Base-by-base conservation (phyloP, 2,797 vertebrate species). In the Alosa sapidissima region DNA sequence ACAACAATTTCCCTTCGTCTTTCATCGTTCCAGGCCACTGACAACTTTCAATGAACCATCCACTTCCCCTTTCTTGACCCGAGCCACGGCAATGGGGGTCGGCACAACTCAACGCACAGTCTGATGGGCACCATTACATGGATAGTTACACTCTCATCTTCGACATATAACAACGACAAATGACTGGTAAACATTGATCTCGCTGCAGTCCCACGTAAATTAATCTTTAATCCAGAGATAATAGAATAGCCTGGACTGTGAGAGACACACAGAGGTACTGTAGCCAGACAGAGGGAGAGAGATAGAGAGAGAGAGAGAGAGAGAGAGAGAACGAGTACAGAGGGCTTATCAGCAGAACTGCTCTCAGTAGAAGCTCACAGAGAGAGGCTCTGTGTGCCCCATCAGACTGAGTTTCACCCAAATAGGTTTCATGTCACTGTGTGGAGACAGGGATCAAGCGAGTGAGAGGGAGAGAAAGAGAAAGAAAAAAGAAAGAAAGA, bases 201-300 rank as follows among this genome's bases (percentile, higher is more conserved):
- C 87, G 93, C 89, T 83, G 87, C 87, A 2, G 85, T 88, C 83
- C 87, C 88, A 84, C 48, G 88, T 81, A 83, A 89, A 93, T 92
- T 83, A 89, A 92, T 93, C 86, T 92, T 92, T 91, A 94, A 92
- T 90, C 86, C 87, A 83, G 48, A 47, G 84, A 85, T 49, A 87
- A 90, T 90, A 90, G 88, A 91, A 86, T 55, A 85, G 90, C 89
- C 83, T 83, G 75, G 45, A 48, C 82, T 85, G 14, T 19, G 33
- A 45, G 3, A 24, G 58, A 60, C 5, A 14, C 49, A 8, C 51
- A 52, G 51, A 52, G 0, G 13, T 52, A 51, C 8, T 1, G 13
- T 11, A 51, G 58, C 60, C 21, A 62, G 62, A 68, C 1, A 68
- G 21, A 60, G 21, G 21, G 58, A 60, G 24, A 68, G 28, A 72